Base-by-base conservation (phyloP, 2,113 vertebrate species). In the Carlito syrichta region DNA sequence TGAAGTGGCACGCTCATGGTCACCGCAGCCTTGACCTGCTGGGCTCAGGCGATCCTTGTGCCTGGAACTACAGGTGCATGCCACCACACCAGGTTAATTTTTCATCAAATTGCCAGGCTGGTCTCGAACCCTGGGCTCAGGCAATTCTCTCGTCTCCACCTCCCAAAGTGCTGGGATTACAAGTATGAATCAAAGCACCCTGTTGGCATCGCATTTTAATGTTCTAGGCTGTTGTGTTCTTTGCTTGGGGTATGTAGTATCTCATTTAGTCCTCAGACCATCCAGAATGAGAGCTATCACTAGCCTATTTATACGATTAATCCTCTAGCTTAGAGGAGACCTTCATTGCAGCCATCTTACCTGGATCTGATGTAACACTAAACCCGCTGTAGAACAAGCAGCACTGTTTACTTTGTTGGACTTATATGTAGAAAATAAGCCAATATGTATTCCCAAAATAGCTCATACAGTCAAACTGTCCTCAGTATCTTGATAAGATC, bases 191-290 rank as follows among this genome's bases (percentile, higher is more conserved):
- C n/a, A n/a, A n/a, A n/a, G n/a, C n/a, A n/a, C n/a, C n/a, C n/a
- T n/a, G n/a, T n/a, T n/a, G n/a, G n/a, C 68, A 56, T 20, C 7
- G 25, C 4, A n/a, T 32, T 60, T 74, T 43, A 17, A 73, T 60
- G 7, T 82, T 58, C 43, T 63, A 38, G 27, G 9, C 22, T 50
- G 45, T 62, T 74, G 17, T 40, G 19, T 30, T 81, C 63, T 81
- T 73, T 48, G 25, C n/a, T n/a, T n/a, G n/a, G n/a, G n/a, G 73
- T 48, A 45, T 58, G 11, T 60, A 60, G 23, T 38, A 76, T 77
- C 25, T 94, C 48, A 87, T 17, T 85, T 90, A 94, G 71, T 85
- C 38, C 45, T 78, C 83, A 92, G 89, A 63, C 6, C 96, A 60
- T 30, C 89, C 68, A 95, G 32, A 43, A 62, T 63, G 9, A 77